Conservation (phyloP, 2,113 vertebrate species). For the Hippocampus abdominalis region DNA sequence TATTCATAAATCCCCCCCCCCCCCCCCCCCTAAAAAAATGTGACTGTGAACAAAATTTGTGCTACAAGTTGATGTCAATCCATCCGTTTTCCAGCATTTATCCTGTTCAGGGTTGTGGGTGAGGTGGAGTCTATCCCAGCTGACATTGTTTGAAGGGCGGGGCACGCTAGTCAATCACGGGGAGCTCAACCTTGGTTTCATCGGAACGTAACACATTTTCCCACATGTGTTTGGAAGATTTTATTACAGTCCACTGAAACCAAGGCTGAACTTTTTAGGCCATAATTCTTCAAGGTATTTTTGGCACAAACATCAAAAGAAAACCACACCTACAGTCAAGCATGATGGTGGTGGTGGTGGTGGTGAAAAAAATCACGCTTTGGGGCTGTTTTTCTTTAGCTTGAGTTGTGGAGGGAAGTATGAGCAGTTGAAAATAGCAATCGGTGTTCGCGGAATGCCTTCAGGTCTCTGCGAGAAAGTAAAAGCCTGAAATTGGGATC, state of each 20-base stretch:
- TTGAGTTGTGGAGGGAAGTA: neutral
- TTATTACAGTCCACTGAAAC: conserved; percentile 1
- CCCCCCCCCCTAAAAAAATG: neutral
- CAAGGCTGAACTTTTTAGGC: neutral
- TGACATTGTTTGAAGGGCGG: neutral
- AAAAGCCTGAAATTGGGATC: too few relatives aligned
- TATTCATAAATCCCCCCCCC: neutral
- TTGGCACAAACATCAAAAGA: neutral
- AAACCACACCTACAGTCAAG: neutral
- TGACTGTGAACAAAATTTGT: neutral
- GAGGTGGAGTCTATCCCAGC: neutral
- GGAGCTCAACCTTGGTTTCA: conserved; percentile 1
- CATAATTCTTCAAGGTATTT: neutral
- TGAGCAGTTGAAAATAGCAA: neutral
- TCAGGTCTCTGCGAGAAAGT: neutral
- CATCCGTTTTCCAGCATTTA: neutral
- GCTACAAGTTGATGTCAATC: neutral
- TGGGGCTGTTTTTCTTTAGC: neutral
- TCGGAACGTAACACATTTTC: neutral
- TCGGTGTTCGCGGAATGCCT: neutral
- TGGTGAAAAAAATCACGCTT: neutral
- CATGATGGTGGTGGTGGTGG: too few relatives aligned
- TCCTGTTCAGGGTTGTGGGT: neutral
- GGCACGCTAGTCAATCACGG: neutral
- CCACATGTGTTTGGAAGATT: conserved; percentile 1